A percentile compares a stretch with the other conserved stretches of the same genome.
Evolutionary conservation across 2,113 vertebrate species (phyloP).

Genomic region (Mus musculus): DNA sequence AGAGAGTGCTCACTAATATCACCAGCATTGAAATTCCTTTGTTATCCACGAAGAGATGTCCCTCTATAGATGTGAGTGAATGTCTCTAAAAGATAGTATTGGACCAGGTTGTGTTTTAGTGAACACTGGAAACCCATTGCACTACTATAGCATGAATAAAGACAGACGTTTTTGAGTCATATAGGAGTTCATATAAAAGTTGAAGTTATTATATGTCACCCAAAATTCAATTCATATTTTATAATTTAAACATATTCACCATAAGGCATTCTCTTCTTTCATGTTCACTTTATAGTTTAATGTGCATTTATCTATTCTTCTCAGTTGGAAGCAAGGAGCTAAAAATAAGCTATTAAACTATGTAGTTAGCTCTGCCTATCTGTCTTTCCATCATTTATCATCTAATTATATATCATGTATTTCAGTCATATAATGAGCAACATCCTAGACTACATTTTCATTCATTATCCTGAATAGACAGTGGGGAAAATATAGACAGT

Average conservation of each 20-base stretch:
- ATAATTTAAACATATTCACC: background rate
- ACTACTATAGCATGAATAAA: background rate
- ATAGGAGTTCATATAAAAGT: background rate
- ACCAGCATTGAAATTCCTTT: background rate
- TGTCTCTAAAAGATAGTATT: background rate
- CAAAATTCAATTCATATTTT: constrained; percentile 32
- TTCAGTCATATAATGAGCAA: background rate
- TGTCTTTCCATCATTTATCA: background rate
- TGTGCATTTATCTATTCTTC: background rate
- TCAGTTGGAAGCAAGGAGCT: background rate
- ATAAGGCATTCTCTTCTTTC: background rate
- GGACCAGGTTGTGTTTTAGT: accelerated
- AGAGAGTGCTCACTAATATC: background rate
- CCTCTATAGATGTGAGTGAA: background rate
- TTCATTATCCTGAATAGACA: background rate
- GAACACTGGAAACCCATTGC: background rate
- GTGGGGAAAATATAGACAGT: background rate
- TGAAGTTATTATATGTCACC: background rate
- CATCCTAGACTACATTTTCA: background rate
- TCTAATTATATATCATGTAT: background rate
- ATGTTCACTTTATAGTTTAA: background rate
- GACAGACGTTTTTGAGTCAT: background rate
- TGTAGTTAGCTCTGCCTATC: background rate
- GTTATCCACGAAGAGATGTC: background rate
- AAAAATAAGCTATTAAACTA: background rate